Base-by-base conservation (phyloP, 2,113 vertebrate genomes). In the pig (Sus scrofa) region DNA sequence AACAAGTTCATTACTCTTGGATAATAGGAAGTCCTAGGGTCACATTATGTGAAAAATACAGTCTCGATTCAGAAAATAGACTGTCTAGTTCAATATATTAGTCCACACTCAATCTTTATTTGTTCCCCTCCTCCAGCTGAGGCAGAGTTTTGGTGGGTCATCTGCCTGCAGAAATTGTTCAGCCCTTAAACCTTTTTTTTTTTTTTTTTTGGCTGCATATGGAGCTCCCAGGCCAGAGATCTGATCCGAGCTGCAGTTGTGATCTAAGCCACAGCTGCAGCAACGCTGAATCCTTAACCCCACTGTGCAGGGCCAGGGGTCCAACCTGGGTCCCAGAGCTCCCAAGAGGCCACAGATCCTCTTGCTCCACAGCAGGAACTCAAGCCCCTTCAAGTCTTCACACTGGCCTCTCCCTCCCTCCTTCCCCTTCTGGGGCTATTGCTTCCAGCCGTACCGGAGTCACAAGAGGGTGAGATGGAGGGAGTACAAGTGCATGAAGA, bases 11-110 rank as follows among this genome's bases (percentile, higher is more conserved):
- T 92, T 96, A 86, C 50, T 77, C 56, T 65, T 83, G 63, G 70
- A 27, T 96, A 96, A 94, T 50, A 67, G 91, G 44, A 97, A 93
- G 67, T 82, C 34, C 37, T 85, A 85, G 81, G 71, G 60, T 96
- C n/a, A 68, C 37, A 54, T 63, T 91, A 74, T 60, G 63, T 19
- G 82, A 24, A 89, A 94, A 91, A 83, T 56, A 39, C 9, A 79
- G n/a, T 86, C 37, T 82, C 3, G 0, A 44, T 84, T 88, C 65
- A 90, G 93, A 97, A 96, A 94, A 88, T 74, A 92, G 78, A 4
- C 37, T 97, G 86, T 86, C 93, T 12, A 50, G 16, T 92, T 34
- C n/a, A 86, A 75, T 89, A 19, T 52, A n/a, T 82, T 73, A 71
- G 60, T 44, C 30, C 62, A 67, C 7, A 44, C 37, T 88, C 82